Base-by-base conservation (phyloP, 2,888 invertebrate species). In the Onchidella celtica region DNA sequence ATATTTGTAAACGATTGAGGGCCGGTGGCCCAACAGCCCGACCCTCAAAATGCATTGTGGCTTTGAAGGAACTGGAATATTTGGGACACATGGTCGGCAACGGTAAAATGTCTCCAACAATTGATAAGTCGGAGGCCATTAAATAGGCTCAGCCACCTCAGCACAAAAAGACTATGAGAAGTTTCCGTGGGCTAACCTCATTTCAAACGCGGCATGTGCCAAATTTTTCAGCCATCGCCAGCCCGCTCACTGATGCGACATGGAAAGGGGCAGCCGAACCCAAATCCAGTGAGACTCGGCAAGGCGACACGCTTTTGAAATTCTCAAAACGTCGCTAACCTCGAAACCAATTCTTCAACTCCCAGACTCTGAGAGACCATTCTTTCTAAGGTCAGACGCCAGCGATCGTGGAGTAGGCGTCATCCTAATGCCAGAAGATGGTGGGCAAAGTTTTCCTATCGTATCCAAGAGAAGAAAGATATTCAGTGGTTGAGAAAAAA, bases 1-100 rank as follows among this genome's bases (percentile, higher is more conserved):
- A 32, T 0, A 14, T 75, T 27, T 32, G 74, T 24, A 1, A 32
- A 3, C 21, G 81, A 2, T 68, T 87, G 4, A 36, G 82, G 11
- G 57, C 77, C 4, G 83, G 81, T 0, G 40, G 66, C 9, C 66
- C 87, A 14, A 86, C 86, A 17, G 85, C 84, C 3, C 36, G 70
- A 17, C 74, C 74, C 11, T 34, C 59, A 24, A 79, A 79, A 32
- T 79, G 79, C 57, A 0, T 55, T 17, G 21, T 73, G 17, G 73
- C 34, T 2, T 73, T 57, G 11, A 9, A 2, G n/a, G 59, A 68
- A 24, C 27, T 80, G 14, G 77, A 77, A 24, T 79, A 24, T 38
- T n/a, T 80, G 27, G 80, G 80, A 17, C 68, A 68, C 38, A 1
- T 17, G 0, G 27, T 77, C 9, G 74, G 80, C 0, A 17, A 40